A percentile compares a stretch with the other conserved stretches of the same genome.
Conservation (phyloP, 1,140 invertebrate species). For the Vollenhovia emeryi region DNA sequence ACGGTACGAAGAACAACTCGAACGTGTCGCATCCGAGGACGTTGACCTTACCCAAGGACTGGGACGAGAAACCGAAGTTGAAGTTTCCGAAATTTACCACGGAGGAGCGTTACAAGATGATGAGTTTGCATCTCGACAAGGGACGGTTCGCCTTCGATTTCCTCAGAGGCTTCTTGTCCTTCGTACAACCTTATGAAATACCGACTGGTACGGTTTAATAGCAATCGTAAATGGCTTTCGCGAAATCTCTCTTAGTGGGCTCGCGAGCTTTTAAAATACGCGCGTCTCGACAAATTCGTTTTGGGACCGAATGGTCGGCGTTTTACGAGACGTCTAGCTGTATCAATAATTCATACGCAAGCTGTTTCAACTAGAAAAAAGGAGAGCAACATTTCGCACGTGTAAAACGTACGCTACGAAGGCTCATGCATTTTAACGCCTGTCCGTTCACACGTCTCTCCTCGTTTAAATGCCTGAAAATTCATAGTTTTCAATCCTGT, state of each 20-base stretch:
- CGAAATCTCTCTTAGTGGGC: not conserved
- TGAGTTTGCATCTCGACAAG: slow-evolving; percentile 84
- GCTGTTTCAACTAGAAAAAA: not conserved
- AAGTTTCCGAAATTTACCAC: slow-evolving; percentile 78
- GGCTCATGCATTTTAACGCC: not conserved
- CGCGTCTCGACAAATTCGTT: not conserved
- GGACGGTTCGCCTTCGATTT: slow-evolving; percentile 86
- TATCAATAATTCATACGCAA: slow-evolving; percentile 3
- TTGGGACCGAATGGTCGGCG: not conserved
- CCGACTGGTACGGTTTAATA: slow-evolving; percentile 83
- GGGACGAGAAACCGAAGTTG: slow-evolving; percentile 75
- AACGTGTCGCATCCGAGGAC: slow-evolving; percentile 79
- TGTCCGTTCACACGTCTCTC: not conserved
- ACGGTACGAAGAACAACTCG: slow-evolving; percentile 66
- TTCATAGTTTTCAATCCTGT: not conserved
- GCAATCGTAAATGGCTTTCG: not conserved
- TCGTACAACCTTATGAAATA: slow-evolving; percentile 86
- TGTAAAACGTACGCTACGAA: not conserved
- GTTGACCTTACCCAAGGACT: slow-evolving; percentile 69
- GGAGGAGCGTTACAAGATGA: slow-evolving; percentile 83
- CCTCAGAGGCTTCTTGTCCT: slow-evolving; percentile 85
- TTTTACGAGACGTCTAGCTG: not conserved
- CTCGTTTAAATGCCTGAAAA: not conserved
- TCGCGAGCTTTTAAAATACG: not conserved
- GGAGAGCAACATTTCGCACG: not conserved